Evolutionary conservation across 2,888 invertebrate species (phyloP).

Genomic region (Cosmia trapezina): DNA sequence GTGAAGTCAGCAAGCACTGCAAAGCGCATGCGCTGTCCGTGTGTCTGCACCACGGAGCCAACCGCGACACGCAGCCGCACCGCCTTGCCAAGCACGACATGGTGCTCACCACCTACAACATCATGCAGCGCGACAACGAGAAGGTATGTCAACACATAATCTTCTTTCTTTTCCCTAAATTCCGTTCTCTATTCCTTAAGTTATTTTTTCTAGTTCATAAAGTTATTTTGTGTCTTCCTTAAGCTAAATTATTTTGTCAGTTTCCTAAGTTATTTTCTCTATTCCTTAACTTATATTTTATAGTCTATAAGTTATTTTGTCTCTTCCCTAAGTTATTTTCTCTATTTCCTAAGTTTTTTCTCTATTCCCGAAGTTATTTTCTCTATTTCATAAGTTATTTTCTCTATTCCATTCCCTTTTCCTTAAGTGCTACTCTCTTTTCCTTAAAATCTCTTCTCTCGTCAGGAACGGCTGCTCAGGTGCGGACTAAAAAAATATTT

Average conservation of each 20-base stretch:
- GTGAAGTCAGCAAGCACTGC: slow-evolving; percentile 93
- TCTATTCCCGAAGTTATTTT: no score
- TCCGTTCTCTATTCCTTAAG: background rate
- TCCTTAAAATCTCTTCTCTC: no score
- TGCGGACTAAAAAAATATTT: no score
- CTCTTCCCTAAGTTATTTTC: background rate
- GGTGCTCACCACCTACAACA: slow-evolving; percentile 97
- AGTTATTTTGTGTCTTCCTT: no score
- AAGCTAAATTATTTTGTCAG: no score
- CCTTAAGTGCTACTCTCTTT: no score
- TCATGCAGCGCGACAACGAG: slow-evolving; percentile 92
- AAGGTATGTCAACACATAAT: slow-evolving; percentile 68
- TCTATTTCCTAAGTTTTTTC: no score
- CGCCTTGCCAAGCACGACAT: slow-evolving; percentile 93
- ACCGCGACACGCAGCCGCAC: slow-evolving; percentile 91
- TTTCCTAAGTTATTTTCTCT: background rate
- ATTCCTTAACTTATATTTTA: no score
- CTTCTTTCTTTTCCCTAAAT: background rate
- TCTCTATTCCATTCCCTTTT: no score
- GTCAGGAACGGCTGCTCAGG: no score
- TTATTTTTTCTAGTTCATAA: background rate
- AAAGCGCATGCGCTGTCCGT: slow-evolving; percentile 91
- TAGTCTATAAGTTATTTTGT: background rate
- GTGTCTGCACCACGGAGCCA: slow-evolving; percentile 95
- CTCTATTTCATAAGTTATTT: no score